Base-by-base conservation (phyloP, 1,140 invertebrate genomes). In the Temnothorax longispinosus region DNA sequence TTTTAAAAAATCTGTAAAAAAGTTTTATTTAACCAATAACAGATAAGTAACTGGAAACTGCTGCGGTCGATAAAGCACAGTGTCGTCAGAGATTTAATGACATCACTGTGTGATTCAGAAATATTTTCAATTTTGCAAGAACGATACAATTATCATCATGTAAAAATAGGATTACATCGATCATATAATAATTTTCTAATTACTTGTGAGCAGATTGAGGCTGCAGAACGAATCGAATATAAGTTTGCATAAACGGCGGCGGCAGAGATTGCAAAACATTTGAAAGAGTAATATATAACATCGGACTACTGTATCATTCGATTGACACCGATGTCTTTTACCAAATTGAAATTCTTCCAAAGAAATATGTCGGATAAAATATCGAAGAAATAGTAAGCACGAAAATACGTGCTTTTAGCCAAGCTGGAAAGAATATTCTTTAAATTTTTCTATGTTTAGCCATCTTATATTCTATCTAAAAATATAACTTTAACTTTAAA, bases 211-310 rank as follows among this genome's bases (percentile, higher is more conserved):
- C 41, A 32, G 2, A 67, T 86, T 62, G 77, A 86, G 58, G 74
- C 71, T 71, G 87, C 58, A 77, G 75, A 87, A 58, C 72, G 3
- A 81, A 82, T 82, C n/a, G 15, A 38, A 65, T 58, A 32, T 62
- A 52, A 52, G 65, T 60, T 44, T 8, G 56, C 35, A 58, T 85
- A 89, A 91, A 91, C 89, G 90, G 87, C 90, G 90, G 89, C 90
- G 89, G 89, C 90, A 87, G 89, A 84, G 47, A 90, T 54, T 86
- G 21, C 52, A 75, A 38, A 35, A 4, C 58, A 32, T 50, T 60
- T 71, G 41, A 47, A 81, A 62, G 10, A n/a, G 1, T 41, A 27
- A 1, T 27, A 27, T 27, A 35, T 44, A 56, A 10, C 15, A 13
- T 50, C 15, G 13, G 10, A 32, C 7, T 71, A 44, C 18, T 84